Evolutionary conservation across 2,888 invertebrate genomes (phyloP), one percentile per base, ranked within the genome.

Genomic region (Lamellibrachia satsuma): DNA sequence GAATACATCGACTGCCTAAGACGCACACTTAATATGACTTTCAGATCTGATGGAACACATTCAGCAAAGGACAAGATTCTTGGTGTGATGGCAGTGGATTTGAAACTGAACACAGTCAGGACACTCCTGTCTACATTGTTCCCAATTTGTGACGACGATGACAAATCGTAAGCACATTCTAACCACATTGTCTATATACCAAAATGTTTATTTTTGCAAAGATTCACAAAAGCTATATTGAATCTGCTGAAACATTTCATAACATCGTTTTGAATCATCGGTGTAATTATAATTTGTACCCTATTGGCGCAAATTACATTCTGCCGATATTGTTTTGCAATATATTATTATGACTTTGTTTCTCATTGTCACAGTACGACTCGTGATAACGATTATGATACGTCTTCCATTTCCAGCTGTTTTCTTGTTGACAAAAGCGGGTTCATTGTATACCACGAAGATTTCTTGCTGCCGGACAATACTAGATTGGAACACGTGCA

Each of bases 61-160:
- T 75, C 75, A 75, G 75, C 75, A 75, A 75, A 75, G 22, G 75
- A 75, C 22, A 75, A 75, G 75, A 22, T 75, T 75, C 22, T 75
- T 11, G 75, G 75, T 75, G 75, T 75, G 22, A 75, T 75, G 75
- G 75, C 22, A 22, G 22, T 75, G 75, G 75, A 75, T 22, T 22
- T 75, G 75, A 75, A 75, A 75, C 75, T 75, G 75, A 75, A 75
- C n/a, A 75, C 75, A 11, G 75, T 75, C 75, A 75, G 22, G 75
- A 3, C 75, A 22, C 75, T 75, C 75, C 22, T 75, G 22, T 75
- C 75, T 15, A 4, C 15, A n/a, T 22, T 75, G 15, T 75, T 75
- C 75, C 22, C 75, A 75, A 2, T 6, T 11, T 75, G 75, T 75
- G 75, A 75, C 75, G 75, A 75, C 75, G 75, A 22, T n/a, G 75